Percentiles rank a stretch among this genome's conserved stretches.
phyloP scores from a whole-genome alignment of 2,888 invertebrate genomes.

The Zaprionus bogoriensis region DNA sequence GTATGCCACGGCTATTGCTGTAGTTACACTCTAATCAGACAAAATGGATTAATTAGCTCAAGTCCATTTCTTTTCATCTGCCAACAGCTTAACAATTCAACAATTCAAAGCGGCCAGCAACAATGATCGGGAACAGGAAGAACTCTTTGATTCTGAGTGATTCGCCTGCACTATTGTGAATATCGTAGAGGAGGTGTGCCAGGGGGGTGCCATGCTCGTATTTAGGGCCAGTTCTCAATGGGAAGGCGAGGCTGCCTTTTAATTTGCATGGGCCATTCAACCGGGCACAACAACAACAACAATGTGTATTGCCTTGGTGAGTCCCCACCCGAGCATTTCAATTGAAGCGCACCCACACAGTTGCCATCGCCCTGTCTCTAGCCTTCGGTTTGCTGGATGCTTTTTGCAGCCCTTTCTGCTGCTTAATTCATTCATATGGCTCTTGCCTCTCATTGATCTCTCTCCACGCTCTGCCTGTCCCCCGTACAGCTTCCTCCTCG shows the following conservation, averaged over 20 bases:
- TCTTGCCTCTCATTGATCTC: conserved; percentile 62
- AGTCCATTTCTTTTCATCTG: not conserved
- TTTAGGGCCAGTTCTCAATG: conserved; percentile 25
- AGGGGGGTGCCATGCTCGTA: conserved; percentile 16
- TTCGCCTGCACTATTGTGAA: conserved; percentile 31
- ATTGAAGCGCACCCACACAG: conserved; percentile 45
- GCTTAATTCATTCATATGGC: conserved; percentile 47
- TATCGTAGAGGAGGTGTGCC: not conserved
- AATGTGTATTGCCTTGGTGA: conserved; percentile 47
- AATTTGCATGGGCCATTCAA: conserved; percentile 60
- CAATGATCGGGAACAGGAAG: not conserved
- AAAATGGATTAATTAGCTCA: not conserved
- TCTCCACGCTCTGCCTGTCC: conserved; percentile 28
- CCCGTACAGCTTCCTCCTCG: conserved; percentile 9
- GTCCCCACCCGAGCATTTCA: conserved; percentile 33
- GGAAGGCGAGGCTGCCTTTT: conserved; percentile 44
- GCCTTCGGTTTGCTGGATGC: not conserved
- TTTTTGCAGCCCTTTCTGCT: not conserved
- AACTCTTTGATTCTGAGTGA: conserved; percentile 36
- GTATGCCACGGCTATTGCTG: no score
- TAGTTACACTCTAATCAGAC: not conserved
- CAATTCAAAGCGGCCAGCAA: no score
- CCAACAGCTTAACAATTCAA: not conserved
- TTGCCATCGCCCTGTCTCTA: no score
- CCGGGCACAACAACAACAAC: conserved; percentile 32